Evolutionary conservation across 2,797 vertebrate species (phyloP).

Genomic region (Phalanger gymnotis): DNA sequence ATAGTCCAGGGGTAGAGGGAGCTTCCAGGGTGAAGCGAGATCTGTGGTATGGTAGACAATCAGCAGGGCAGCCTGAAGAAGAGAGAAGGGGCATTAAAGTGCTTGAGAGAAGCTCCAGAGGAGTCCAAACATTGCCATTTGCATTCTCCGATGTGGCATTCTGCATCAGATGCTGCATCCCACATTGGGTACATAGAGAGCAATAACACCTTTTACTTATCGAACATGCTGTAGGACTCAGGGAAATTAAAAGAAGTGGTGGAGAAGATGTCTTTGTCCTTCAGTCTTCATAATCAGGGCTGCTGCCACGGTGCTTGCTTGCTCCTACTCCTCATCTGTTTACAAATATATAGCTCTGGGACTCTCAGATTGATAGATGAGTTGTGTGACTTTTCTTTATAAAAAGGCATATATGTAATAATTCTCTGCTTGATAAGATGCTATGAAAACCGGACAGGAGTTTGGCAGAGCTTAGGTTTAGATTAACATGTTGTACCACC

Average conservation of each 20-base stretch:
- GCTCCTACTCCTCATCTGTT: background rate
- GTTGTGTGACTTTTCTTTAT: background rate
- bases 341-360: background rate
- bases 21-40: background rate
- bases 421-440: background rate
- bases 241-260: slow-evolving; percentile 18
- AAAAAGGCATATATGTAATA: slow-evolving; percentile 1
- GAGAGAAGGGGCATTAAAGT: no score
- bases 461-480: background rate
- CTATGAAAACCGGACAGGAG: background rate
- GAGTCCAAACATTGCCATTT: background rate
- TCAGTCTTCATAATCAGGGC: background rate
- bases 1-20: background rate
- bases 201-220: background rate
- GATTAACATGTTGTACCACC: background rate
- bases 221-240: background rate
- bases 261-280: slow-evolving; percentile 11
- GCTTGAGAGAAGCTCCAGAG: background rate
- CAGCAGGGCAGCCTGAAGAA: background rate
- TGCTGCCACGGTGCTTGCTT: background rate
- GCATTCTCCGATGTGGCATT: background rate
- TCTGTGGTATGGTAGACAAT: background rate
- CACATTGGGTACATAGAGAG: slow-evolving; percentile 18
- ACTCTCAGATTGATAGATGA: slow-evolving; percentile 31
- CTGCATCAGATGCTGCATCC: background rate